Conservation (phyloP, 2,797 vertebrate genomes). For the Liparis tanakae region DNA sequence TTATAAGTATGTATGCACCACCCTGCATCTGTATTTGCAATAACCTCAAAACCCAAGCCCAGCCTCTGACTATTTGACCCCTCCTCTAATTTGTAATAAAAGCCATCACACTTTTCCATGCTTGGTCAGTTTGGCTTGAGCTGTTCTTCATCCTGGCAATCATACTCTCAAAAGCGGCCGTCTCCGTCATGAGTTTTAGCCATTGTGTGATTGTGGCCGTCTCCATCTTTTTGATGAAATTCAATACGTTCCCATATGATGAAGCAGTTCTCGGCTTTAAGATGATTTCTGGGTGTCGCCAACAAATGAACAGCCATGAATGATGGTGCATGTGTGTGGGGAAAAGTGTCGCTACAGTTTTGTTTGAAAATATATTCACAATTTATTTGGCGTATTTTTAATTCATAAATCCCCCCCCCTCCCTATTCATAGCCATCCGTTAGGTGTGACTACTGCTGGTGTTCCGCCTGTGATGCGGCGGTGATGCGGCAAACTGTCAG, state of each 20-base stretch:
- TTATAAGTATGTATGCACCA: too few relatives aligned
- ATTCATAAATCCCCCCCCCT: not conserved
- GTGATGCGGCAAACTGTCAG: constrained; percentile 8
- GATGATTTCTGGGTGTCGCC: constrained; percentile 15
- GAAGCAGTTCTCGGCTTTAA: constrained; percentile 39
- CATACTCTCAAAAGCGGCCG: too few relatives aligned
- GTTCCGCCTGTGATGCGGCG: constrained; percentile 8
- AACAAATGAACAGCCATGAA: constrained; percentile 1
- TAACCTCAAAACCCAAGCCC: too few relatives aligned
- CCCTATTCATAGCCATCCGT: not conserved
- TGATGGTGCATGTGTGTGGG: not conserved
- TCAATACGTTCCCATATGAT: constrained; percentile 30
- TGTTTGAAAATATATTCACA: not conserved
- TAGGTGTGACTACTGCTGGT: not conserved
- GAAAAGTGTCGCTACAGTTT: not conserved
- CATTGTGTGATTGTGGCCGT: too few relatives aligned
- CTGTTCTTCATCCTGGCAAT: too few relatives aligned
- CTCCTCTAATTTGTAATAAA: too few relatives aligned
- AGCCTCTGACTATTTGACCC: too few relatives aligned
- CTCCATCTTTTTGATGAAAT: constrained; percentile 55
- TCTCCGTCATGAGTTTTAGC: too few relatives aligned
- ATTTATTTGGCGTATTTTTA: not conserved
- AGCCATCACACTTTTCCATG: too few relatives aligned
- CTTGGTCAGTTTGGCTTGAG: too few relatives aligned
- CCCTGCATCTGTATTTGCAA: too few relatives aligned